phyloP scores from a whole-genome alignment of 2,113 vertebrate genomes.

The Esox niger region DNA sequence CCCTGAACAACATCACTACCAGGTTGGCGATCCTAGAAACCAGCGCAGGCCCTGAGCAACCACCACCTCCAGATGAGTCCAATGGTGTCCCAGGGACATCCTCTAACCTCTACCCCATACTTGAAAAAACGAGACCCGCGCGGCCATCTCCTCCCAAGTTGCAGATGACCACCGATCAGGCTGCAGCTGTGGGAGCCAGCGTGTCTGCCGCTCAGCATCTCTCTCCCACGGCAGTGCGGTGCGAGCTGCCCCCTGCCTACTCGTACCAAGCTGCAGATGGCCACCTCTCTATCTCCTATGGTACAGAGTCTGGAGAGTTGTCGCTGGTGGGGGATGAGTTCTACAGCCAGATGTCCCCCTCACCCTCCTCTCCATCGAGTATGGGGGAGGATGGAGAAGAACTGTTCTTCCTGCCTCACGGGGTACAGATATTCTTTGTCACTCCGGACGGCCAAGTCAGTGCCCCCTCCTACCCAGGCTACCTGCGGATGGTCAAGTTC shows the following conservation, averaged over 20 bases:
- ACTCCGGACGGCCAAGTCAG: constrained; percentile 92
- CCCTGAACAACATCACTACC: constrained; percentile 83
- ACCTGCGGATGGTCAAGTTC: constrained; percentile 92
- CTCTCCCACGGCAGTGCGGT: constrained; percentile 33
- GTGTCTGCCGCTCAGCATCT: constrained; percentile 36
- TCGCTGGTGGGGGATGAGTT: constrained; percentile 86
- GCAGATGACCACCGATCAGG: constrained; percentile 28
- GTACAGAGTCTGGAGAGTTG: constrained; percentile 88
- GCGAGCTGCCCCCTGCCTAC: constrained; percentile 87
- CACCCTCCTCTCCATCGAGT: constrained; percentile 78
- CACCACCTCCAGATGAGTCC: neutral
- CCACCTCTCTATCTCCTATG: constrained; percentile 89
- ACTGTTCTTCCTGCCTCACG: constrained; percentile 85
- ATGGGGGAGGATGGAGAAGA: constrained; percentile 89
- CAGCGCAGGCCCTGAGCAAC: constrained; percentile 26
- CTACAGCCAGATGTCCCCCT: constrained; percentile 74
- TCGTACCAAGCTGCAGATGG: constrained; percentile 87
- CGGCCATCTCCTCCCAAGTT: constrained; percentile 57
- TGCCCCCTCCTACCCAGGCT: constrained; percentile 94
- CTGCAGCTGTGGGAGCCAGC: constrained; percentile 49
- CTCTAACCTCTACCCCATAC: constrained; percentile 74
- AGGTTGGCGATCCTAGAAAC: constrained; percentile 80
- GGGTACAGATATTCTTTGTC: constrained; percentile 98
- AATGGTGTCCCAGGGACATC: neutral
- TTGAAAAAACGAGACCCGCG: constrained; percentile 71